Base-by-base conservation (phyloP, 2,888 invertebrate species). In the Protophormia terraenovae region DNA sequence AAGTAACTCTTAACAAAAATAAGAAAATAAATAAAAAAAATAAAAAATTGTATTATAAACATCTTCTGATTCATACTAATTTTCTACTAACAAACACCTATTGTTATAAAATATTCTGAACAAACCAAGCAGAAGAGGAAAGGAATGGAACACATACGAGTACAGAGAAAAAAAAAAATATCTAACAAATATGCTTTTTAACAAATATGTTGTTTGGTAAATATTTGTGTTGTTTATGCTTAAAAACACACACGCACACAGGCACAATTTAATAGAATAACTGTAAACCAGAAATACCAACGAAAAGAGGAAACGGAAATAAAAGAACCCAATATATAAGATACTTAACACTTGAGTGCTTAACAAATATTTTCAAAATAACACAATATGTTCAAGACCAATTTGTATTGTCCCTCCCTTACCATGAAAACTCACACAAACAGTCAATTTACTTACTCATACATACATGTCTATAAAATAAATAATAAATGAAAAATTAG, bases 291-390 rank as follows among this genome's bases (percentile, higher is more conserved):
- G 38, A 69, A 72, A 41, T 41, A 4, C 12, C 50, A 38, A 58
- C 10, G 12, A 41, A 38, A 29, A 50, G n/a, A 45, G 50, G 29
- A 64, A 60, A 79, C 41, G 41, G 71, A 72, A 64, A 53, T 62
- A 16, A 72, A 72, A 60, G 60, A 35, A 55, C 47, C 79, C 62
- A 64, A 78, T 41, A 29, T 69, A 50, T 24, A 60, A 41, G 53
- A 75, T 75, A 53, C 69, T 75, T 75, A 69, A 69, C 75, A 81
- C 81, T 62, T 75, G 75, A 75, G 81, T 69, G 75, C 75, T 81
- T 81, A 69, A 22, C 81, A 81, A 81, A 81, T 81, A 81, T 75
- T 75, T 81, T 53, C 29, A 69, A 32, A 35, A 53, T 75, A 81
- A 69, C 67, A 67, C 29, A 35, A 67, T 75, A 62, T 75, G 67